Base-by-base conservation (phyloP, 2,113 vertebrate species). In the Melanerpes formicivorus region DNA sequence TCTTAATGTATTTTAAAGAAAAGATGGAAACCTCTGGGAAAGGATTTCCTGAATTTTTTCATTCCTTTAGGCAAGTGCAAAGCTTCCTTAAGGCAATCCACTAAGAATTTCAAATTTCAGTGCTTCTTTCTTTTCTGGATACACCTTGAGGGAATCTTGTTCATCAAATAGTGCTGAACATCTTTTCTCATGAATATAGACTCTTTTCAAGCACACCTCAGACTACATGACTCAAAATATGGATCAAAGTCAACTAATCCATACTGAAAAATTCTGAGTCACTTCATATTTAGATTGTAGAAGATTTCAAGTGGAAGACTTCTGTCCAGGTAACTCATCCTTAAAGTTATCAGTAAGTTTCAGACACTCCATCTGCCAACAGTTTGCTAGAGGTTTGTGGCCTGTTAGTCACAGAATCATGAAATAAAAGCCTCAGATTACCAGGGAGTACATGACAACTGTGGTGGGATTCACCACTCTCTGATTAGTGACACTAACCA, bases 341-440 rank as follows among this genome's bases (percentile, higher is more conserved):
- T 75, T 71, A 55, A 80, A 80, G 27, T 26, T 66, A 67, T 14
- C 18, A 56, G 46, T 99, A 95, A 98, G 98, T 97, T 92, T 25
- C 48, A 54, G 75, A 29, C 32, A 73, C 70, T 27, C 19, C 63
- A 46, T 70, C 80, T 82, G 44, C 59, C 54, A n/a, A 3, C 30
- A 16, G 6, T 80, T 37, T 88, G 48, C 44, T 56, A 34, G 14
- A 80, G n/a, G 5, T 44, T 77, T 95, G 26, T 18, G 13, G 42
- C 19, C 5, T 80, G 0, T 55, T 71, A 85, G 14, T 80, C 65
- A 56, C 16, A 54, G 85, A 85, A 40, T 32, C 5, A 9, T 48
- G 54, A 67, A 76, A 30, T 23, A 46, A 80, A 76, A 87, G 25
- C 34, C 52, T 75, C 19, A 29, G 23, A 4, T 66, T 82, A 19